Base-by-base conservation (phyloP, 92 coral and sea anemone species). In the Epizoanthus stellaris region DNA sequence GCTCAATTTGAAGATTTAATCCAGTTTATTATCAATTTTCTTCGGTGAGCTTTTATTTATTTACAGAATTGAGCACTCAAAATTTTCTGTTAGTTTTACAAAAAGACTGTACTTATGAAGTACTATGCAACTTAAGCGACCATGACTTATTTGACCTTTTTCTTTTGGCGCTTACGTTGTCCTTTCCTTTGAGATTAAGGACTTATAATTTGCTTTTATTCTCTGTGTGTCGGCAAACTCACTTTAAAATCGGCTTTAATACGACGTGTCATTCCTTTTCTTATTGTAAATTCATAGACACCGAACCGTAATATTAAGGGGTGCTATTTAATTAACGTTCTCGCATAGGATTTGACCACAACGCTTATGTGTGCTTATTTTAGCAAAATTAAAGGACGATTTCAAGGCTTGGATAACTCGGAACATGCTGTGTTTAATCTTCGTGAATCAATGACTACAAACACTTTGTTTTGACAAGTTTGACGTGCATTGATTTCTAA, bases 381-480 rank as follows among this genome's bases (percentile, higher is more conserved):
- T 4, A 58, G 61, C 72, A 61, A 60, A 39, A 77, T 77, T 77
- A 40, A 54, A 61, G 23, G 42, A 21, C 45, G 56, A 16, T 63
- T 43, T 79, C 6, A 53, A 79, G 65, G 47, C 38, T 39, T 21
- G 72, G 52, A 43, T 79, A 63, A 42, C 72, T 43, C 49, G 6
- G 52, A 49, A 79, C 70, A 79, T 42, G 14, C 83, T 62, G 47
- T 40, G 47, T 59, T 79, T 79, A 79, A 79, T 79, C 83, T 79
- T 62, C 58, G 9, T 62, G 70, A 63, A 79, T 63, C 59, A 59
- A 79, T 62, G 39, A 61, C 70, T 45, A 47, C 83, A 63, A 79
- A 79, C 83, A 79, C 60, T 9, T 79, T 79, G 83, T 79, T 79
- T 79, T 79, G 83, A 79, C 83, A 79, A n/a, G 43, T 15, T 79